Evolutionary conservation across 1,140 invertebrate genomes (phyloP).

Genomic region (Monomorium pharaonis): DNA sequence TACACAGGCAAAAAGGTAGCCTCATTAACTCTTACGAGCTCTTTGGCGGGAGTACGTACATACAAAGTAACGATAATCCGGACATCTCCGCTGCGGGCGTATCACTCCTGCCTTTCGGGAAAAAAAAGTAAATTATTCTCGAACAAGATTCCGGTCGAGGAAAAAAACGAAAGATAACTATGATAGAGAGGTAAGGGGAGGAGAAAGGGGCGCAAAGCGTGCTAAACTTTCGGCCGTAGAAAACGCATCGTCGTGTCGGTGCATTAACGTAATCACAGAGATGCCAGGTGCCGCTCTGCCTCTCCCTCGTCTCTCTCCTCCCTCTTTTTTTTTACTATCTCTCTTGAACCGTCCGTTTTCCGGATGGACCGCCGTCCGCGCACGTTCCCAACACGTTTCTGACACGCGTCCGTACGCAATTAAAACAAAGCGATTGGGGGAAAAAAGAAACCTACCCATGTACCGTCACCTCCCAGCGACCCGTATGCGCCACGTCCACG

Average conservation of each 20-base stretch:
- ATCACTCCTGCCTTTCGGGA: constrained; percentile 10
- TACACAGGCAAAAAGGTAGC: constrained; percentile 26
- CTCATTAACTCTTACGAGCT: constrained; percentile 45
- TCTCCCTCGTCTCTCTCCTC: constrained; percentile 57
- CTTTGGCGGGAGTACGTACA: constrained; percentile 15
- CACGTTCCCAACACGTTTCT: constrained; percentile 73
- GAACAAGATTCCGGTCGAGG: constrained; percentile 15
- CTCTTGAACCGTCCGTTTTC: constrained; percentile 60
- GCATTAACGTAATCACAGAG: constrained; percentile 83
- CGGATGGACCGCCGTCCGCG: constrained; percentile 49
- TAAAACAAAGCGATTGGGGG: constrained; percentile 50
- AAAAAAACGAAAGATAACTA: not conserved
- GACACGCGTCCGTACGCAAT: constrained; percentile 77
- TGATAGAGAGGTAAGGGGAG: not conserved
- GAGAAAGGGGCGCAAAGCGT: not conserved
- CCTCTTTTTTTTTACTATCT: constrained; percentile 49
- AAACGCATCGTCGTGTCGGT: constrained; percentile 72
- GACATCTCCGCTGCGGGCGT: constrained; percentile 45
- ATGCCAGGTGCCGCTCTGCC: constrained; percentile 24
- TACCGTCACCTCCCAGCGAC: constrained; percentile 19
- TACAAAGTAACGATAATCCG: constrained; percentile 56
- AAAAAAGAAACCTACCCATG: constrained; percentile 60
- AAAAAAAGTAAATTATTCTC: constrained; percentile 53
- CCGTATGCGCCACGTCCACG: not conserved
- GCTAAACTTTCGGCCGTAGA: constrained; percentile 54